Percentiles rank a stretch among this genome's conserved stretches.
Conservation (phyloP, 2,888 invertebrate genomes). For the Torymus tubicola region DNA sequence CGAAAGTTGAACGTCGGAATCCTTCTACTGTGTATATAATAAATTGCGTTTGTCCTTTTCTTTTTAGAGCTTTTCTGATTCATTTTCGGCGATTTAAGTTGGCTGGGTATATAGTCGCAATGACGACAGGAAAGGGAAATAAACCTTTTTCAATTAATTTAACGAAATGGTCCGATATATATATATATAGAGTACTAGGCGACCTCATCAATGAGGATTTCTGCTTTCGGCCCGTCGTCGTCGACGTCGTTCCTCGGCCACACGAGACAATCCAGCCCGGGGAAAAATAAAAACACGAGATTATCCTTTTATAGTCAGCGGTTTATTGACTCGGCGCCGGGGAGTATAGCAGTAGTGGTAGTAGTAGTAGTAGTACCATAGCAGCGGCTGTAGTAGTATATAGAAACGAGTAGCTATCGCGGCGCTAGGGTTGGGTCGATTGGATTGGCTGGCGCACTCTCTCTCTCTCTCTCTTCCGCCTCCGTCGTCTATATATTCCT, state of each 20-base stretch:
- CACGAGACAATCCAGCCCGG: not conserved
- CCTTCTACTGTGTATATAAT: no score
- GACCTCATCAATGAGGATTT: no score
- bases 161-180: not conserved
- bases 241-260: not conserved
- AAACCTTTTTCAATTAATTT: constrained; percentile 14
- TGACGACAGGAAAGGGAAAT: no score
- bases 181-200: no score
- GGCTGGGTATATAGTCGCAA: no score
- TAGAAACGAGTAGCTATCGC: not conserved
- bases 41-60: no score
- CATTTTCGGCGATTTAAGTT: no score
- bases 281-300: constrained; percentile 45
- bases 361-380: not conserved
- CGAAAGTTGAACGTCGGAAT: not conserved
- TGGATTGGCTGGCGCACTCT: constrained; percentile 48
- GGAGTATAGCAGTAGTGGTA: not conserved
- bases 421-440: constrained; percentile 35
- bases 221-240: not conserved
- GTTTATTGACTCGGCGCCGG: constrained; percentile 47
- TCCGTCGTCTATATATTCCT: constrained; percentile 37
- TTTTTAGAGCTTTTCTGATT: no score
- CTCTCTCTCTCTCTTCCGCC: not conserved
- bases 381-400: not conserved
- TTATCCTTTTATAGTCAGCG: constrained; percentile 48